Evolutionary conservation across 2,888 invertebrate genomes (phyloP).

Genomic region (Hedychridium roseum): DNA sequence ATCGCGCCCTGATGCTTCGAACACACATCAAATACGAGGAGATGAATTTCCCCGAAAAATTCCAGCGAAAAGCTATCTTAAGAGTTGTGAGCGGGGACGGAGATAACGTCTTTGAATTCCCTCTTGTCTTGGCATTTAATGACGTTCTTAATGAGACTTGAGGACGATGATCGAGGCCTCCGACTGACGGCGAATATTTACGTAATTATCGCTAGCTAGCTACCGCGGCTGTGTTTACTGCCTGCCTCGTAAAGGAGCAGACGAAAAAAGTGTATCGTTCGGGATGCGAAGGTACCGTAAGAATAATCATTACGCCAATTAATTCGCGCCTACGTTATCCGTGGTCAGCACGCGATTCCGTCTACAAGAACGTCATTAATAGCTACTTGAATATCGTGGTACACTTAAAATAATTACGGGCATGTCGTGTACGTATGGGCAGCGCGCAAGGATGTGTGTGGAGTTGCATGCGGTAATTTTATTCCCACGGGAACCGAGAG

Average conservation of each 20-base stretch:
- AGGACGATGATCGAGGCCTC: too few relatives aligned
- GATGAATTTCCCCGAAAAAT: too few relatives aligned
- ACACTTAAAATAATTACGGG: slow-evolving; percentile 44
- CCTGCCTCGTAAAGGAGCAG: neutral
- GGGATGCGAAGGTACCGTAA: slow-evolving; percentile 28
- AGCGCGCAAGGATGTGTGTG: slow-evolving; percentile 8
- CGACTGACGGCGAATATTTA: too few relatives aligned
- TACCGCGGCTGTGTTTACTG: too few relatives aligned
- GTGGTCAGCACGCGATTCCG: slow-evolving; percentile 41
- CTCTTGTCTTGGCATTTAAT: too few relatives aligned
- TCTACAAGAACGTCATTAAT: slow-evolving; percentile 43
- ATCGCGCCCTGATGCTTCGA: too few relatives aligned
- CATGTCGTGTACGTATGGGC: slow-evolving; percentile 12
- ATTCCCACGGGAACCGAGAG: slow-evolving; percentile 38
- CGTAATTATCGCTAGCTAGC: too few relatives aligned
- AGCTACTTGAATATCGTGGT: slow-evolving; percentile 40
- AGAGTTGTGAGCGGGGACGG: too few relatives aligned
- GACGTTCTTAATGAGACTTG: too few relatives aligned
- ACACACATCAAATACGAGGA: too few relatives aligned
- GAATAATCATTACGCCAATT: slow-evolving; percentile 39
- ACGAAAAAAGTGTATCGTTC: slow-evolving; percentile 31
- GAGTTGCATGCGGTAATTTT: slow-evolving; percentile 29
- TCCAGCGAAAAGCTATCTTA: too few relatives aligned
- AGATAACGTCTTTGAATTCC: too few relatives aligned
- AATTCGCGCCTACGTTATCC: slow-evolving; percentile 42